phyloP scores from a whole-genome alignment of 2,113 vertebrate genomes.

The Channa maculata region DNA sequence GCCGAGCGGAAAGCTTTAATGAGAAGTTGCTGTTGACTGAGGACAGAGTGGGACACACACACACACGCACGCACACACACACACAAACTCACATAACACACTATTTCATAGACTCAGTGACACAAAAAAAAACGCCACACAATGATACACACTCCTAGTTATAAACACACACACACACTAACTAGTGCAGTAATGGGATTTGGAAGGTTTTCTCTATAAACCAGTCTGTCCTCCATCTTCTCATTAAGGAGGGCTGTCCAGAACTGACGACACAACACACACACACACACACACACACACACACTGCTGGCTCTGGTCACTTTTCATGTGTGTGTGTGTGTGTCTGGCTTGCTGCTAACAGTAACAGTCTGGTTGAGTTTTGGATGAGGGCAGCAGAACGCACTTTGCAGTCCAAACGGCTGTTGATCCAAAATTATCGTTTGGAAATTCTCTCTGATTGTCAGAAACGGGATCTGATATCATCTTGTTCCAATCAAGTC shows the following conservation, averaged over 20 bases:
- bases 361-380: slow-evolving; percentile 41
- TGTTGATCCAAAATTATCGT: slow-evolving; percentile 8
- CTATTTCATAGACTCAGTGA: slow-evolving; percentile 18
- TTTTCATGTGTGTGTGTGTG: slow-evolving; percentile 21
- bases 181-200: slow-evolving; percentile 78
- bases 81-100: slow-evolving; percentile 19
- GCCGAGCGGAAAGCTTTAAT: slow-evolving; percentile 78
- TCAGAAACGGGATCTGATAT: slow-evolving; percentile 4
- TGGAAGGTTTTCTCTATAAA: slow-evolving; percentile 73
- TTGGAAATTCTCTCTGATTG: not conserved
- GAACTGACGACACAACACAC: slow-evolving; percentile 21
- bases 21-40: slow-evolving; percentile 75
- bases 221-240: slow-evolving; percentile 71
- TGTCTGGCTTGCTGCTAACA: slow-evolving; percentile 30
- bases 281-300: slow-evolving; percentile 11
- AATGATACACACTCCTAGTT: slow-evolving; percentile 21
- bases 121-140: slow-evolving; percentile 27
- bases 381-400: slow-evolving; percentile 26
- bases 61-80: slow-evolving; percentile 41
- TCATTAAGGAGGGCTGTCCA: slow-evolving; percentile 66
- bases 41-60: slow-evolving; percentile 67
- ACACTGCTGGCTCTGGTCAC: slow-evolving; percentile 47
- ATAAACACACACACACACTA: slow-evolving; percentile 51
- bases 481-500: not conserved
- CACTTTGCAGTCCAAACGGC: slow-evolving; percentile 9